Base-by-base conservation (phyloP, 1,140 invertebrate genomes). In the Habropoda laboriosa region DNA sequence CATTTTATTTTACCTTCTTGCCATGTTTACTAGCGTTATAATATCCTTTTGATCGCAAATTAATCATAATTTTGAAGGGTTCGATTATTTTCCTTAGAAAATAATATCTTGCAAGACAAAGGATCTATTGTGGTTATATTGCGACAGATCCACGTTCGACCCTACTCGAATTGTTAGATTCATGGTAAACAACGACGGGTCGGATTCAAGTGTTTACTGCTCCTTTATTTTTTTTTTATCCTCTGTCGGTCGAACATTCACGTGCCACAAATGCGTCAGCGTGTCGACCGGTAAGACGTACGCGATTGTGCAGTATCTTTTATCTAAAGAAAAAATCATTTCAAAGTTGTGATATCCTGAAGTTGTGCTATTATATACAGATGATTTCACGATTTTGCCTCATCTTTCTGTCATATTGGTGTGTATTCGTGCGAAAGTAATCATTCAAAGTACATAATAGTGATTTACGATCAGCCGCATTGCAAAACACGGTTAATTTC, bases 1-100 rank as follows among this genome's bases (percentile, higher is more conserved):
- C 21, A 7, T 27, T 57, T 57, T 35, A 51, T 7, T 38, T 57
- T 68, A 79, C 77, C 77, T 79, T 74, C 27, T 79, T 2, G 77
- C 77, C 77, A 79, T 79, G 12, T 38, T 4, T 55, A 30, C 3
- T 12, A 38, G 3, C 4, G 4, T 47, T 13, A 18, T n/a, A 32
- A 55, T 7, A n/a, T 74, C 4, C 7, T 35, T 1, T 7, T 16
- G 6, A 18, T 24, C 7, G 1, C 1, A 35, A 68, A 57, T 38
- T 5, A 5, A 38, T 18, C 63, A 58, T 68, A 35, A 45, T 70
- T 47, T 70, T 40, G 1, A 30, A 8, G 3, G 30, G 16, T 51
- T 51, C 24, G 5, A 16, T 13, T 18, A 35, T 16, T 55, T 40
- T 13, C 21, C 0, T 32, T 27, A 42, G 1, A 32, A 0, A 18